Base-by-base conservation (phyloP, 1,140 invertebrate genomes). In the Belonocnema kinseyi region DNA sequence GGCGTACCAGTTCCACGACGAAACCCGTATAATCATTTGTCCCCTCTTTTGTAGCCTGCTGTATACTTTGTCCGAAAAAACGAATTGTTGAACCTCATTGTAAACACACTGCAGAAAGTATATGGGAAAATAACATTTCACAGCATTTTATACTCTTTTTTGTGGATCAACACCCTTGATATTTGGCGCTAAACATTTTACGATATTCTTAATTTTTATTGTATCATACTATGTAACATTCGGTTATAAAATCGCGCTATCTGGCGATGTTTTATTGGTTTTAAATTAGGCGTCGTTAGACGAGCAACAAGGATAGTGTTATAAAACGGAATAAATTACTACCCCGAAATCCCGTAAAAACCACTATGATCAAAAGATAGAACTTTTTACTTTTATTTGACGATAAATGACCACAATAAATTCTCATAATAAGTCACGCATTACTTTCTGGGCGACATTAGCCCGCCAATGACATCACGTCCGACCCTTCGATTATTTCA, bases 21-120 rank as follows among this genome's bases (percentile, higher is more conserved):
- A 70, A 77, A 61, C 5, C 53, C 71, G 71, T 53, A 74, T 73
- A 58, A 77, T 77, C 40, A 77, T 73, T 77, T 77, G 76, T 77
- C 40, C 26, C 40, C 26, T 33, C 61, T n/a, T 66, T 66, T 17
- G n/a, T 46, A 33, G 46, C 26, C 19, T 53, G 33, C 52, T 53
- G 46, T 70, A 76, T 52, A 50, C 19, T 72, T 71, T 50, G 52
- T 72, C 33, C 21, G 46, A 14, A 12, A 58, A 80, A 77, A 76
- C 26, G 78, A 84, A 82, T 85, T 78, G 78, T 79, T 56, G 40
- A 26, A 74, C 46, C 26, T 16, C 50, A 56, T 66, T 53, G 50
- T 52, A 58, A 75, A 61, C 58, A 46, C 50, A 75, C 53, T 6
- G 2, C 4, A 46, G 40, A 46, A 46, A 46, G 1, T 46, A 46